Evolutionary conservation across 1,140 invertebrate species (phyloP), one percentile per base, ranked within the genome.

Genomic region (Drosophila kohkoa): DNA sequence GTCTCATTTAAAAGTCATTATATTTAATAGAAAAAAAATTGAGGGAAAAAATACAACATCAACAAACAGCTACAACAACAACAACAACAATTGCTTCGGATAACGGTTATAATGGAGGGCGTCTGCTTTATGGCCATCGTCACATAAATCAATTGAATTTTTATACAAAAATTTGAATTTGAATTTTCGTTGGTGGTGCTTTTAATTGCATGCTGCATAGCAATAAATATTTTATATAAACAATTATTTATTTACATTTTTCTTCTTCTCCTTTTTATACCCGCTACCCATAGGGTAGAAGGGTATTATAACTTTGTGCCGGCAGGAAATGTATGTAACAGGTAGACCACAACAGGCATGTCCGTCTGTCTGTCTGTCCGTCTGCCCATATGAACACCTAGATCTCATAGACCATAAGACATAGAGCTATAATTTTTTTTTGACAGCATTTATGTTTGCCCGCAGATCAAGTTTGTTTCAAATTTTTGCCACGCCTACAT

Each of bases 1-100:
- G 78, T 69, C 81, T 86, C 81, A 85, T 85, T 85, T 85, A 85
- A 85, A 85, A 86, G 75, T 86, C 81, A 85, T 85, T 81, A 77
- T 25, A 69, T 51, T 66, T 64, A 77, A 85, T 85, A 85, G 82
- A 77, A 74, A 45, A 51, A 73, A 43, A 13, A 20, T 25, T 32
- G 8, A 32, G 41, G 54, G 58, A 38, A 57, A 74, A 10, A 38
- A 41, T 20, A 20, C 49, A 60, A 13, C 13, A 57, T 25, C 20
- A 25, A 25, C 16, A 62, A 59, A 41, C 43, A 32, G 30, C 30
- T 20, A 55, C 15, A 15, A 48, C 16, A 62, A 28, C 20, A 49
- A 51, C 20, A 52, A 59, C 64, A 68, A 49, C 70, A 77, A 77
- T 73, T 77, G 63, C 60, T 77, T 55, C 32, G 76, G 48, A 65